phyloP scores from a whole-genome alignment of 2,888 invertebrate species.

The Stenotaenia linearis region DNA sequence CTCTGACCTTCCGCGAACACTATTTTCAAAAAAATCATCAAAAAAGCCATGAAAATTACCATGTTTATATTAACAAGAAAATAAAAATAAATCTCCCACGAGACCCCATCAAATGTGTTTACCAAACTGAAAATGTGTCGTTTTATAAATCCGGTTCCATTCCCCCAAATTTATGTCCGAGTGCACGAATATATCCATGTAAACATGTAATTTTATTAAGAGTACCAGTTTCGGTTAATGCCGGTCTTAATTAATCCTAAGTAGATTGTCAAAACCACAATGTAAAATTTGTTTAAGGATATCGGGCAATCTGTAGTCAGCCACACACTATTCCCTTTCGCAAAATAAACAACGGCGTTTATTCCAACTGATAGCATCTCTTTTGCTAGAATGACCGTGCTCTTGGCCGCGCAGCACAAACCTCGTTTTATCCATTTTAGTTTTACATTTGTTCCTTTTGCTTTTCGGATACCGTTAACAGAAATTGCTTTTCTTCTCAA shows the following conservation, averaged over 20 bases:
- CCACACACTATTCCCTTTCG: conserved; percentile 13
- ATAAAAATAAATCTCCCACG: background rate
- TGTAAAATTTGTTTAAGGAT: background rate
- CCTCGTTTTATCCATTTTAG: background rate
- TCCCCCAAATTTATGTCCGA: no score
- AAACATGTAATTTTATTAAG: background rate
- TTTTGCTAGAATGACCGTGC: background rate
- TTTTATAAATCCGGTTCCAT: background rate
- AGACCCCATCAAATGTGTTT: background rate
- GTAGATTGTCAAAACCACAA: background rate
- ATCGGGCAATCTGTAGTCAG: conserved; percentile 3
- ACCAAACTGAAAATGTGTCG: background rate
- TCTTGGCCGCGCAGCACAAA: conserved; percentile 3
- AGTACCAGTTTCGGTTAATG: background rate
- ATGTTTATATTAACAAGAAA: no score
- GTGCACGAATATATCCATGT: background rate
- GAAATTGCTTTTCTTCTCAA: no score
- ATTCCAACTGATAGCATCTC: conserved; percentile 7
- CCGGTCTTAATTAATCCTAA: background rate
- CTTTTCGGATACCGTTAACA: background rate
- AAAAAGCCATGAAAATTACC: background rate
- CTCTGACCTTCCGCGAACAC: background rate
- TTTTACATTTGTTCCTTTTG: background rate
- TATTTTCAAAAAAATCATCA: background rate
- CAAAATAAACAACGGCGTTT: conserved; percentile 6